These are phyloP conservation scores for Melanotus villosus DNA, from an alignment of 2,888 invertebrate genomes.

Conservation along the genomic window DNA sequence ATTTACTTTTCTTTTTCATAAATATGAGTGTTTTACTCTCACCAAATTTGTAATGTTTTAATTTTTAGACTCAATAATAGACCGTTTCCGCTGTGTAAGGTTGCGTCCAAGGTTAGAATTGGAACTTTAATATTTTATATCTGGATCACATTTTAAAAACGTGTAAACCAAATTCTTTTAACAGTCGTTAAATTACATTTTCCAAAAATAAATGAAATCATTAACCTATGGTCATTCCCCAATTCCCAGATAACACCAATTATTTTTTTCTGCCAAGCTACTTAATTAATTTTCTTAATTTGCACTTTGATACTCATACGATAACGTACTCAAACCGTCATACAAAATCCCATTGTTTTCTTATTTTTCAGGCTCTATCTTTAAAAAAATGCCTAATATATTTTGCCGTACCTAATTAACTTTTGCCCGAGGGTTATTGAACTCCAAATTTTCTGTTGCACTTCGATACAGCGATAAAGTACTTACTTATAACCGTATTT, in stretches of 20 bases:
- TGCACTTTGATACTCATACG: background rate
- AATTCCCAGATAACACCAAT: background rate
- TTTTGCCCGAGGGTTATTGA: slow-evolving; percentile 9
- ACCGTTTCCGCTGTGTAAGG: too few species aligned
- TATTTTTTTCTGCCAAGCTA: background rate
- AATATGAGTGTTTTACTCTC: too few species aligned
- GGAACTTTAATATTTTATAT: too few species aligned
- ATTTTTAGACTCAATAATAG: too few species aligned
- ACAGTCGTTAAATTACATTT: too few species aligned
- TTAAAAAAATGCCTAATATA: too few species aligned
- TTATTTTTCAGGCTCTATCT: slow-evolving; percentile 8
- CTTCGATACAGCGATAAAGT: background rate
- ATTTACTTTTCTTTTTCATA: too few species aligned
- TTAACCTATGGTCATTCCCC: background rate
- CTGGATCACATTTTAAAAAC: too few species aligned
- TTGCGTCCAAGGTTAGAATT: too few species aligned
- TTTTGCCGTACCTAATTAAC: slow-evolving; percentile 18
- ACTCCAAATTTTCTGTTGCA: background rate
- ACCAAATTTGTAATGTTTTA: too few species aligned
- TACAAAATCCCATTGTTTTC: slow-evolving; percentile 3
- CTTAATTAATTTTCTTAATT: background rate
- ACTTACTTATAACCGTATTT: background rate
- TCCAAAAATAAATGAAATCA: too few species aligned
- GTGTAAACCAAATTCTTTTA: too few species aligned
- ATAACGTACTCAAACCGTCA: background rate